Conservation (phyloP, 2,797 vertebrate species). For the Pteronotus mesoamericanus region DNA sequence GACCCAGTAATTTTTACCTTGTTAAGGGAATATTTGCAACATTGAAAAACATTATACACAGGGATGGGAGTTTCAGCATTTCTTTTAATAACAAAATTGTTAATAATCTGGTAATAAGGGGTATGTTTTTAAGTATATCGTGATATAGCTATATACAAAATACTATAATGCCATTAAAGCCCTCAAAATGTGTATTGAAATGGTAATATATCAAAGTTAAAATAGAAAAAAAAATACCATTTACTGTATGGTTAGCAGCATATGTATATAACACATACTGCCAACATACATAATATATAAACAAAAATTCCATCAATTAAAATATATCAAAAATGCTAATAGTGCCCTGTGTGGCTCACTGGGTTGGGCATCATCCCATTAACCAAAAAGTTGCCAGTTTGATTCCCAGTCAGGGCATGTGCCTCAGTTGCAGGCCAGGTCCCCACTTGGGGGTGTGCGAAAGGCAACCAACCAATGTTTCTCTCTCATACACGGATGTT, state of each 20-base stretch:
- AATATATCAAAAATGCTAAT: constrained; percentile 3
- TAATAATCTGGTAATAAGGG: not conserved
- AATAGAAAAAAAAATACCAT: not conserved
- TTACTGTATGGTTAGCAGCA: not conserved
- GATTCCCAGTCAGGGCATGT: not conserved
- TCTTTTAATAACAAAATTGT: constrained; percentile 1
- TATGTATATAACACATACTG: not conserved
- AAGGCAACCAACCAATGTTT: not conserved
- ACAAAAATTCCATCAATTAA: not conserved
- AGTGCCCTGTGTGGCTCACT: not conserved
- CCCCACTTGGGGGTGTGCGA: not conserved
- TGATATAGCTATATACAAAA: not conserved
- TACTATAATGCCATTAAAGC: not conserved
- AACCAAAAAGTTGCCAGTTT: not conserved
- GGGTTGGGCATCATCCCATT: not conserved
- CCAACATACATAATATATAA: not conserved
- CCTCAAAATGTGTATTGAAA: not conserved
- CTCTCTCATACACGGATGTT: too few species aligned
- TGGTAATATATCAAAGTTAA: not conserved
- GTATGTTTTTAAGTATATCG: not conserved
- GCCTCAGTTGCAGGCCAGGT: not conserved
- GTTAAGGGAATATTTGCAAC: not conserved
- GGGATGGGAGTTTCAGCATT: not conserved
- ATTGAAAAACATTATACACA: not conserved
- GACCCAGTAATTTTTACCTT: not conserved